Conservation (phyloP, 2,113 vertebrate genomes). For the Anhinga rufa region DNA sequence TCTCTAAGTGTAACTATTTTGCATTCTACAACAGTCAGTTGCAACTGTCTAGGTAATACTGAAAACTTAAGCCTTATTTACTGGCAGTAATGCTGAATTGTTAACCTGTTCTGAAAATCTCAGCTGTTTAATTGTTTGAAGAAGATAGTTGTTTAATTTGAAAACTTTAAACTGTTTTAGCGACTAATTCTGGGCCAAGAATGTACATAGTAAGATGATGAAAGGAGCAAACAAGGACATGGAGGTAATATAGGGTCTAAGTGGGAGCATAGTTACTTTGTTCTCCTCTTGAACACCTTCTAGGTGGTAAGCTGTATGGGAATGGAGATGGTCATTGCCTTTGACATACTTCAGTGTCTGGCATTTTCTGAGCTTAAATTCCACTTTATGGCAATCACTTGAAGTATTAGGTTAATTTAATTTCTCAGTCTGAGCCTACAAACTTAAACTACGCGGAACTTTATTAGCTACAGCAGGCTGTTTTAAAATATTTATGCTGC, state of each 20-base stretch:
- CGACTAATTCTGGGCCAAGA: neutral
- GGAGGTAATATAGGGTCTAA: neutral
- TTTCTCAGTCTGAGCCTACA: neutral
- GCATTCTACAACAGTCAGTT: neutral
- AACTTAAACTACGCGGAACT: neutral
- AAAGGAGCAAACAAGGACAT: neutral
- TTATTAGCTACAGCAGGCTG: neutral
- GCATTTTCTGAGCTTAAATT: neutral
- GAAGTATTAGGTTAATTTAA: neutral
- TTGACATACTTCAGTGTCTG: neutral
- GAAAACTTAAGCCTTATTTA: neutral
- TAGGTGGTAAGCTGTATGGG: neutral
- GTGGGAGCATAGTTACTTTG: neutral
- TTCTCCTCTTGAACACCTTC: neutral
- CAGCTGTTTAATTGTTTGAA: neutral
- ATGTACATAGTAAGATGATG: neutral
- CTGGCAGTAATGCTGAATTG: neutral
- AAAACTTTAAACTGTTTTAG: neutral
- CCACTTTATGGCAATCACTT: neutral
- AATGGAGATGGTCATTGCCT: neutral
- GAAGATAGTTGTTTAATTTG: neutral
- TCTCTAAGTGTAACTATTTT: neutral
- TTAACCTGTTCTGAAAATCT: neutral
- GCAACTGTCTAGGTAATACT: neutral
- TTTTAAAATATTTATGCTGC: neutral